phyloP scores from a whole-genome alignment of 2,113 vertebrate genomes.

The Circaetus cinerascens region DNA sequence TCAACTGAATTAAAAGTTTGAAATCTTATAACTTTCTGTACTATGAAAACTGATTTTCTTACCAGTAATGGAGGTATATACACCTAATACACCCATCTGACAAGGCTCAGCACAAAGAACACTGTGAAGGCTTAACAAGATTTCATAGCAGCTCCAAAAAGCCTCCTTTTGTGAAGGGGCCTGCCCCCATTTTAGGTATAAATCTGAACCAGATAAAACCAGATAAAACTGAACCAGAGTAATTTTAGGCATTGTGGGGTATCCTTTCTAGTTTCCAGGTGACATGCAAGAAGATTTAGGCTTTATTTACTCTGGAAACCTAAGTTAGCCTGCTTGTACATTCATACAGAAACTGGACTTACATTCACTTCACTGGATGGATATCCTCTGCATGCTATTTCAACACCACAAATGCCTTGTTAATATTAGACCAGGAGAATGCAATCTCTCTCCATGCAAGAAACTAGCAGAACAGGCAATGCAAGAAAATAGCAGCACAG shows the following conservation, averaged over 20 bases:
- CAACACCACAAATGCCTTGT: neutral
- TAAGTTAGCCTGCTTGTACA: neutral
- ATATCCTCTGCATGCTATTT: neutral
- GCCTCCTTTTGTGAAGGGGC: rapidly evolving
- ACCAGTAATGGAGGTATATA: no score
- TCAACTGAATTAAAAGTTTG: neutral
- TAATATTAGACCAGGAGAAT: neutral
- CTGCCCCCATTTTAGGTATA: neutral
- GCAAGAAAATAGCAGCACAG: neutral
- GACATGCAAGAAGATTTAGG: neutral
- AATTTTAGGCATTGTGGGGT: no score
- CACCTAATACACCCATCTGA: neutral
- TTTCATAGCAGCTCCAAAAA: neutral
- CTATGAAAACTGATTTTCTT: neutral
- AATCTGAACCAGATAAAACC: neutral
- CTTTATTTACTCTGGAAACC: neutral
- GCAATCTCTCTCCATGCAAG: neutral
- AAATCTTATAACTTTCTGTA: neutral
- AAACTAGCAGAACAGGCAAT: neutral
- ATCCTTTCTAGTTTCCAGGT: neutral
- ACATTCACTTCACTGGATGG: neutral
- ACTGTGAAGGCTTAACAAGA: neutral
- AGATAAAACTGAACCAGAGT: neutral
- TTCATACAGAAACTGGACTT: neutral
- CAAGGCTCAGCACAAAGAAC: neutral